phyloP scores from a whole-genome alignment of 2,797 vertebrate genomes.

The Pygocentrus nattereri region DNA sequence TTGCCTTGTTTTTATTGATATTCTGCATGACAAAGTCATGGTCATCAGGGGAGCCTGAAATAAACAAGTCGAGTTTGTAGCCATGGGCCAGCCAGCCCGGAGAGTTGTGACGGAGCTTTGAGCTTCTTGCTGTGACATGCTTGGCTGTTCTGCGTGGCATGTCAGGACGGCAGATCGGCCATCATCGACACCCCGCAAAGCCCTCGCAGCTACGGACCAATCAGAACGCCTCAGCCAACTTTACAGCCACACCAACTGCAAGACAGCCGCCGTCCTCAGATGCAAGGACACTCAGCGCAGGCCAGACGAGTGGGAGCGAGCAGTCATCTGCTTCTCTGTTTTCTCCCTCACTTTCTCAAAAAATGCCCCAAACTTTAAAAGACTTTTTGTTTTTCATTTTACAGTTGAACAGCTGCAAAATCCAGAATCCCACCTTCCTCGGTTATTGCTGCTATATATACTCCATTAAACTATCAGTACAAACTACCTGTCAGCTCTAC shows the following conservation, averaged over 20 bases:
- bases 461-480: too few relatives aligned
- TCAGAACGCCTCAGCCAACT: slow-evolving; percentile 26
- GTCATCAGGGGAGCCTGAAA: slow-evolving; percentile 41
- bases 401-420: too few relatives aligned
- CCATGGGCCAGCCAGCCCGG: slow-evolving; percentile 58
- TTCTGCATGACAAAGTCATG: slow-evolving; percentile 41
- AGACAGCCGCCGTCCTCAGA: slow-evolving; percentile 28
- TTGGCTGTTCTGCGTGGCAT: slow-evolving; percentile 69
- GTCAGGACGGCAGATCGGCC: slow-evolving; percentile 66
- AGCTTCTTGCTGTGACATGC: slow-evolving; percentile 63
- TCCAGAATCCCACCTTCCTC: too few relatives aligned
- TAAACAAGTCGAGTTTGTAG: slow-evolving; percentile 65
- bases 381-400: too few relatives aligned
- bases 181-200: slow-evolving; percentile 71
- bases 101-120: slow-evolving; percentile 68
- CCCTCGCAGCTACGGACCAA: slow-evolving; percentile 59
- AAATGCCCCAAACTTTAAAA: background rate
- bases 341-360: background rate
- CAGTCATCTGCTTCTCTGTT: background rate
- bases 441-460: too few relatives aligned
- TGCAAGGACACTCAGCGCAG: background rate
- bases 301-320: background rate
- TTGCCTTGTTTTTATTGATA: background rate
- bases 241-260: slow-evolving; percentile 32
- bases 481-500: too few relatives aligned